These are phyloP conservation scores for Beaufortia kweichowensis DNA, from an alignment of 2,113 vertebrate genomes.

Conservation along the genomic window DNA sequence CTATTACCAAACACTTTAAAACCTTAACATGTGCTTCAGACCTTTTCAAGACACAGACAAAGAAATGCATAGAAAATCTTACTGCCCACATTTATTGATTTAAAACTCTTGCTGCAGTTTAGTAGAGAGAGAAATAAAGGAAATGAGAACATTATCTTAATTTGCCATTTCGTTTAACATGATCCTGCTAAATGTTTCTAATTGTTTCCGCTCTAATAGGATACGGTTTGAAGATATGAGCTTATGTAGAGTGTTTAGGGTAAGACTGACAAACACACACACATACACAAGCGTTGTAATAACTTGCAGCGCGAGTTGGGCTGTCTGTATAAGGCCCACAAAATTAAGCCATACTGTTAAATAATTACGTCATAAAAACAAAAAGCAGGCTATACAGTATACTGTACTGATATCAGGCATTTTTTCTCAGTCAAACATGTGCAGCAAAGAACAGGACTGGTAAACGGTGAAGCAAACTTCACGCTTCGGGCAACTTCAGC, in stretches of 20 bases:
- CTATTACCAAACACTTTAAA: neutral
- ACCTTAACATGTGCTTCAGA: neutral
- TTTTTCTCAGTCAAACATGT: too few species aligned
- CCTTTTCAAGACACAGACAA: constrained; percentile 8
- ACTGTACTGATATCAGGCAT: too few species aligned
- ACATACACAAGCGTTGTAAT: too few species aligned
- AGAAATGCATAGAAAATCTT: neutral
- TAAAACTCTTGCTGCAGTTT: constrained; percentile 8
- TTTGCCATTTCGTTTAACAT: constrained; percentile 28
- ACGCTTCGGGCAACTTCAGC: too few species aligned
- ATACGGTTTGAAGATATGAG: constrained; percentile 18
- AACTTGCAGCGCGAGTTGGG: too few species aligned
- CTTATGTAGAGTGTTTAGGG: constrained; percentile 5
- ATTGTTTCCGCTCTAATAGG: constrained; percentile 28
- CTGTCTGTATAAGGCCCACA: too few species aligned
- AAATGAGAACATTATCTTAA: constrained; percentile 45
- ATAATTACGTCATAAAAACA: too few species aligned
- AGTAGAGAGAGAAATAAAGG: constrained; percentile 49
- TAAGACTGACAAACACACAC: constrained; percentile 53
- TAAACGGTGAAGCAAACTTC: too few species aligned
- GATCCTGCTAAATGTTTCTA: constrained; percentile 22
- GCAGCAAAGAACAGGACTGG: too few species aligned
- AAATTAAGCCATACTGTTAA: neutral
- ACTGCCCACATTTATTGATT: constrained; percentile 28
- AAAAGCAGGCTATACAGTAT: too few species aligned